phyloP scores from a whole-genome alignment of 2,888 invertebrate species.

The Euplexia lucipara region DNA sequence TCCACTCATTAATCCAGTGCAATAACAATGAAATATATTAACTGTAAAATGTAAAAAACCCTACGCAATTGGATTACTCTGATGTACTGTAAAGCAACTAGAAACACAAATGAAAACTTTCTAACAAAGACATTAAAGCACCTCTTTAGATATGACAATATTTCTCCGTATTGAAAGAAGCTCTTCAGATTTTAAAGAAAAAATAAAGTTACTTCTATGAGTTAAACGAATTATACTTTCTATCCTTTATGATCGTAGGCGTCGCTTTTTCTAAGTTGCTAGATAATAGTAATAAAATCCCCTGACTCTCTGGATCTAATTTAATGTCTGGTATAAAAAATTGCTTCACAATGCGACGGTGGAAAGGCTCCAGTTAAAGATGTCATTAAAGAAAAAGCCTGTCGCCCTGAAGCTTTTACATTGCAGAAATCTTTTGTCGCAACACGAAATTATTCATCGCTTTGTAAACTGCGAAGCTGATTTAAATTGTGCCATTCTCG shows the following conservation, averaged over 20 bases:
- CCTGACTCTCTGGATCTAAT: constrained; percentile 48
- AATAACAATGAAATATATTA: background rate
- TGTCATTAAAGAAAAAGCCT: constrained; percentile 71
- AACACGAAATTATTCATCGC: constrained; percentile 70
- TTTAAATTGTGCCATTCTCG: constrained; percentile 65
- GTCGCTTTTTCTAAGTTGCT: constrained; percentile 39
- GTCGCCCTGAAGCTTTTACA: constrained; percentile 67
- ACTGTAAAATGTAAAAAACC: background rate
- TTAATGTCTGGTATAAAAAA: constrained; percentile 59
- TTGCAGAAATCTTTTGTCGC: constrained; percentile 72
- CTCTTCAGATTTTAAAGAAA: constrained; percentile 33
- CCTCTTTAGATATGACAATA: constrained; percentile 28
- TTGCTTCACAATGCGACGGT: constrained; percentile 57
- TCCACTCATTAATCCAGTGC: background rate
- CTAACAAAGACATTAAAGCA: background rate
- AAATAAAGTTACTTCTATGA: constrained; percentile 12
- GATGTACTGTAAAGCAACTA: background rate
- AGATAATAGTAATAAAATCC: constrained; percentile 52
- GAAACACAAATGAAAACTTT: background rate
- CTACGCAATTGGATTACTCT: background rate
- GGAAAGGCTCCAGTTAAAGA: constrained; percentile 63
- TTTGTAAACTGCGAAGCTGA: constrained; percentile 62
- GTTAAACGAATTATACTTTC: constrained; percentile 28
- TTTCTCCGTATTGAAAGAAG: constrained; percentile 18
- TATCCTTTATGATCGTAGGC: constrained; percentile 26